Evolutionary conservation across 2,113 vertebrate genomes (phyloP), one percentile per base, ranked within the genome.

Genomic region (Hepsetus odoe): DNA sequence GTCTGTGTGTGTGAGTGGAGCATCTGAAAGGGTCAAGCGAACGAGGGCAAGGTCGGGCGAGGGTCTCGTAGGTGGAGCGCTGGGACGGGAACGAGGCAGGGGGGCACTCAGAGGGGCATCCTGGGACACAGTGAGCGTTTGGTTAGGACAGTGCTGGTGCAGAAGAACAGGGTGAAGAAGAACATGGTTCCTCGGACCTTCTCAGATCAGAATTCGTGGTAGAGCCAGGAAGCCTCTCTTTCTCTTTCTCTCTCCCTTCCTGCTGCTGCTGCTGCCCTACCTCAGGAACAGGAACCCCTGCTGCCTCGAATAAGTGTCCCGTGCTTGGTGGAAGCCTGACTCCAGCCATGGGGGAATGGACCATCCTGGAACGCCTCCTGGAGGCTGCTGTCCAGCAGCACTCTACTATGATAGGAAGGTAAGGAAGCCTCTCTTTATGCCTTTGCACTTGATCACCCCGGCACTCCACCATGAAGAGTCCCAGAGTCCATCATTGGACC

Each of bases 391-490:
- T 99, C 83, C 97, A 99, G 93, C 97, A 99, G 94, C 97, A 99
- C 93, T 98, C 97, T 81, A 99, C 97, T 85, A 98, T 99, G 97
- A 98, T 98, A 78, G 97, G 97, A 88, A 97, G 97, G 97, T 98
- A 94, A 96, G 95, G 24, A 22, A 55, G 51, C 9, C 13, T 16
- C 30, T 38, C 58, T 70, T 40, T 69, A 44, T 61, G 74, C 20
- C 55, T 32, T 66, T 42, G 58, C 30, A 26, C 12, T 30, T 4
- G 22, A 14, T 20, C 8, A 59, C 56, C 56, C n/a, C 22, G 28
- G 26, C 28, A n/a, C 49, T n/a, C n/a, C n/a, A n/a, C n/a, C n/a
- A n/a, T n/a, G 20, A 51, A 2, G 20, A 20, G 1, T 44, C 59
- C 44, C 26, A 42, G n/a, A 18, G 8, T 62, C 28, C 42, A 16